Evolutionary conservation across 2,113 vertebrate genomes (phyloP).

Genomic region (Mustela lutreola): DNA sequence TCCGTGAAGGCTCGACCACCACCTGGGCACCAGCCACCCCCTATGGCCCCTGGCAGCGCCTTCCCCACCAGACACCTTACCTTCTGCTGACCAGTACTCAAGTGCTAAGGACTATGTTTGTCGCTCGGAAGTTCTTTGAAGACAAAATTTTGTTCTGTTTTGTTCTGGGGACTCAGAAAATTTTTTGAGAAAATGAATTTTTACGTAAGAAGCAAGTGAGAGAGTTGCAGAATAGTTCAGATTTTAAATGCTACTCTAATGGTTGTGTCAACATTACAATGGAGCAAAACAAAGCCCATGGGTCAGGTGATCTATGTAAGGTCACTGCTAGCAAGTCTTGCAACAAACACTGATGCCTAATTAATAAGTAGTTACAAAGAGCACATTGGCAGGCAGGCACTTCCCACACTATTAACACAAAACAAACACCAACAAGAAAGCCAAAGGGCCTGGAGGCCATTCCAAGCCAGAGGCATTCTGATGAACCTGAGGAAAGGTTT

Average conservation of each 20-base stretch:
- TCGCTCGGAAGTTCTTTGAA: neutral
- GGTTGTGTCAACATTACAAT: neutral
- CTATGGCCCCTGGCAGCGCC: rapidly evolving
- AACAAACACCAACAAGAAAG: neutral
- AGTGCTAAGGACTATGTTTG: neutral
- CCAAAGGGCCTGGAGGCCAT: neutral
- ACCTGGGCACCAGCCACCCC: neutral
- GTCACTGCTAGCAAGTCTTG: neutral
- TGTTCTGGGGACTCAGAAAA: neutral
- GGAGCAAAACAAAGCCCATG: neutral
- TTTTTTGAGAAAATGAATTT: neutral
- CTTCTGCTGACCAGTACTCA: neutral
- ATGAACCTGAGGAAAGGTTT: neutral
- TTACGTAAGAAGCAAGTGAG: neutral
- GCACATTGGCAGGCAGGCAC: neutral
- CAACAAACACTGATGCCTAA: neutral
- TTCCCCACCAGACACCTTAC: neutral
- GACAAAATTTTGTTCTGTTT: constrained; percentile 19
- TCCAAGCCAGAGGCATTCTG: neutral
- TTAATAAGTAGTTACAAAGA: neutral
- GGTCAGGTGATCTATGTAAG: neutral
- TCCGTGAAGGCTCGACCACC: neutral
- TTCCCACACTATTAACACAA: neutral
- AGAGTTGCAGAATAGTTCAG: neutral
- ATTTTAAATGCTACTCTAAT: neutral